Percentiles rank a stretch among this genome's conserved stretches.
phyloP scores from a whole-genome alignment of 2,797 vertebrate species.

The Columba guinea region DNA sequence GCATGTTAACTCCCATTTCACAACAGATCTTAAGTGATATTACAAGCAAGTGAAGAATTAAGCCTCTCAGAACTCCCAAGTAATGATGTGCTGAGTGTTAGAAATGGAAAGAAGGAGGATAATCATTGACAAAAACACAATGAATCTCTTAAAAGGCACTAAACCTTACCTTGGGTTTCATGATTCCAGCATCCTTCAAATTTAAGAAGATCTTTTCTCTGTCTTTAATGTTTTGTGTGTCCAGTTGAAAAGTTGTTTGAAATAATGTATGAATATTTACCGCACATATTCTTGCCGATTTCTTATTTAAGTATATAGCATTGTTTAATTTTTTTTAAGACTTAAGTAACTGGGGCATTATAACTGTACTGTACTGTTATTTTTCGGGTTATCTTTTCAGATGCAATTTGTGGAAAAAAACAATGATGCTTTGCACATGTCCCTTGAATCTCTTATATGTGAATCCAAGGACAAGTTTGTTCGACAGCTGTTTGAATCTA shows the following conservation, averaged over 20 bases:
- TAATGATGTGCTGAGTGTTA: not conserved
- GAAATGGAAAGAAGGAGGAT: not conserved
- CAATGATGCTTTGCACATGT: conserved; percentile 97
- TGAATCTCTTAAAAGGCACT: not conserved
- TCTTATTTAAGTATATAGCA: not conserved
- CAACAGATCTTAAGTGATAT: not conserved
- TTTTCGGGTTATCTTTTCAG: conserved; percentile 75
- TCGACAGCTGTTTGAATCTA: conserved; percentile 88
- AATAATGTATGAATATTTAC: not conserved
- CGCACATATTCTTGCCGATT: not conserved
- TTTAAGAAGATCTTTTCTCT: not conserved
- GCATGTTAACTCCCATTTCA: not conserved
- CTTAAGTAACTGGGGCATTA: not conserved
- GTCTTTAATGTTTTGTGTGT: not conserved
- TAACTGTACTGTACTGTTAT: not conserved
- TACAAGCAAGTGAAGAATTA: not conserved
- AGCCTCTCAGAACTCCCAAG: not conserved
- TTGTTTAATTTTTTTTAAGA: not conserved
- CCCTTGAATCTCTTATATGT: conserved; percentile 91
- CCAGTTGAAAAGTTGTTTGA: not conserved
- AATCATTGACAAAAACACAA: not conserved
- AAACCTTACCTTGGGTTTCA: not conserved
- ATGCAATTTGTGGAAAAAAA: conserved; percentile 98
- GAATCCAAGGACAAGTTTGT: conserved; percentile 94
- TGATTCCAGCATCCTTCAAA: not conserved